Percentiles rank a stretch among this genome's conserved stretches.
phyloP scores from a whole-genome alignment of 2,888 invertebrate species.

The Macaria notata region DNA sequence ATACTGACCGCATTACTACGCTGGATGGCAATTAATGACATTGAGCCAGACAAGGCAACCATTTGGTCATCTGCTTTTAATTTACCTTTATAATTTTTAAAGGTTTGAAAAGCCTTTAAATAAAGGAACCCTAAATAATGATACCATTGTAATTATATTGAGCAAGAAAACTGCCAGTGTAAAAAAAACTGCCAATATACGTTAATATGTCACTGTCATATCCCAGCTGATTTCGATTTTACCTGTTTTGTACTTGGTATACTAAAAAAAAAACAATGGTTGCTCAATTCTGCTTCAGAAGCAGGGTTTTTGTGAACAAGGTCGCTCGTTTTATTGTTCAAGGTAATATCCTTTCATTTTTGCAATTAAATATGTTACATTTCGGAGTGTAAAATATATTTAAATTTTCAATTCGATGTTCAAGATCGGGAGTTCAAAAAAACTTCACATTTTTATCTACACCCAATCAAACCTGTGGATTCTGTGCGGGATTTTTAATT shows the following conservation, averaged over 20 bases:
- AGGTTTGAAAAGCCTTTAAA: too few species aligned
- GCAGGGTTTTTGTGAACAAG: constrained; percentile 51
- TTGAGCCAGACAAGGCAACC: too few species aligned
- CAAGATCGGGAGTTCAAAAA: background rate
- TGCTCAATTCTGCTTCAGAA: constrained; percentile 39
- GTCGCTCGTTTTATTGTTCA: constrained; percentile 56
- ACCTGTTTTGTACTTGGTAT: background rate
- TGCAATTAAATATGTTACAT: background rate
- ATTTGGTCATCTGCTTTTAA: too few species aligned
- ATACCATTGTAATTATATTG: too few species aligned
- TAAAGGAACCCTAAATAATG: too few species aligned
- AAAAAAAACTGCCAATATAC: too few species aligned
- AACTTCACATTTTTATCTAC: constrained; percentile 26
- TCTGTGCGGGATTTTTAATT: constrained; percentile 21
- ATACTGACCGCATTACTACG: too few species aligned
- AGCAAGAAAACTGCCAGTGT: too few species aligned
- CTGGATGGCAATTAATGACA: too few species aligned
- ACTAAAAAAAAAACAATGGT: constrained; percentile 32
- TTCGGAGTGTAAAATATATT: background rate
- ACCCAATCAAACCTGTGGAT: constrained; percentile 13
- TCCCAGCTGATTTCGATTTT: background rate
- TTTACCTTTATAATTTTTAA: too few species aligned
- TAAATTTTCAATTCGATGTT: too few species aligned
- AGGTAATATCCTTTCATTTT: constrained; percentile 51
- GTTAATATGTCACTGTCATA: background rate